Base-by-base conservation (phyloP, 2,113 vertebrate species). In the Chunga burmeisteri region DNA sequence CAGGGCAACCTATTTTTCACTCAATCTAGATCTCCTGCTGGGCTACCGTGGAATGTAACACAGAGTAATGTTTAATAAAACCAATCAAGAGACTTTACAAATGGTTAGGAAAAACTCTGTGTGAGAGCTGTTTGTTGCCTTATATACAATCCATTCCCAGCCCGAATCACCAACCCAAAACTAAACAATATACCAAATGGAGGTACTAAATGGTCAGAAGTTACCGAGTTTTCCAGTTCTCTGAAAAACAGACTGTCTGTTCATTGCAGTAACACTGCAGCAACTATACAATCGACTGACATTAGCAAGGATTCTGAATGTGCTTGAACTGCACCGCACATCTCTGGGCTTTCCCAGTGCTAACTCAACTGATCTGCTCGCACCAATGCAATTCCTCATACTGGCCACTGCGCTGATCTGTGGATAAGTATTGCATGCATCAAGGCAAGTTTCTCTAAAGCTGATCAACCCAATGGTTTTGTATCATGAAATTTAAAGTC, bases 1-100 rank as follows among this genome's bases (percentile, higher is more conserved):
- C 62, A 86, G 82, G 88, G 78, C 81, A 86, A 72, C 85, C 79
- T 87, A 42, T 68, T 94, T 81, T 59, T 74, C 93, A 93, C 81
- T 93, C 71, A 82, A 3, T 49, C 81, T 38, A 53, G 44, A n/a
- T 75, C 62, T 91, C 89, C 78, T 78, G 87, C 86, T 91, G 87
- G 78, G 75, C 49, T 86, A 53, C 49, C 13, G 26, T 29, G 47
- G 68, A 93, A 95, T 38, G 74, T 50, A 68, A 89, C 20, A 50
- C 40, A 47, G 15, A 59, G 59, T 88, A 81, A 85, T 11, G 83
- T 63, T 95, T 89, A 93, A 93, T 67, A 49, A 79, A 94, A 95
- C 95, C 70, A 65, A 89, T 73, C 56, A 81, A 72, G 42, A 92
- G 44, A 17, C 53, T 92, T 93, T 58, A 47, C 29, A 75, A 95